Percentiles rank a stretch among this genome's conserved stretches.
phyloP scores from a whole-genome alignment of 2,797 vertebrate genomes.

The Ctenopoma kingsleyae region DNA sequence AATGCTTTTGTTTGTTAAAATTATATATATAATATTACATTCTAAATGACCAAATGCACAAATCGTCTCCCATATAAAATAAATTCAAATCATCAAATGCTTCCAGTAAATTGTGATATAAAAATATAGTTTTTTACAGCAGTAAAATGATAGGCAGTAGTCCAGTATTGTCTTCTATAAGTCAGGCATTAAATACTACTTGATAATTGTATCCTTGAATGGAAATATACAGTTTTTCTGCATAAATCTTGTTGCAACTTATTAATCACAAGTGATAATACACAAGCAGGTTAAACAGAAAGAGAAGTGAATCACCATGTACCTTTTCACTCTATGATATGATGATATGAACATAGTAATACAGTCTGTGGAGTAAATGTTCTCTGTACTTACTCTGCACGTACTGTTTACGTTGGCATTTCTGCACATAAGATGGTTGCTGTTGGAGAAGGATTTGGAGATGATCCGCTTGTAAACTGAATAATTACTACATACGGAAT shows the following conservation, averaged over 20 bases:
- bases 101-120: not conserved
- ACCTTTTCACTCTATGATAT: not conserved
- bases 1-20: not conserved
- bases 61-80: not conserved
- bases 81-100: not conserved
- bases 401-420: constrained; percentile 10
- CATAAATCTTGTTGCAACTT: not conserved
- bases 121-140: not conserved
- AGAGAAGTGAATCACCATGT: not conserved
- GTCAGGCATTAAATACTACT: constrained; percentile 2
- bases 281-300: not conserved
- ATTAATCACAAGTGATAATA: constrained; percentile 1
- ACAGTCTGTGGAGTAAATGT: not conserved
- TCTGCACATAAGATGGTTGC: not conserved
- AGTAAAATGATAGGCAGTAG: too few species aligned
- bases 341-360: not conserved
- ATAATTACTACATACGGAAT: constrained; percentile 5
- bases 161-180: not conserved
- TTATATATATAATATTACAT: too few species aligned
- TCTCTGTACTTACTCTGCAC: constrained; percentile 18
- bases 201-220: constrained; percentile 6
- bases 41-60: not conserved
- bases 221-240: not conserved
- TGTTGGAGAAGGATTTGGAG: not conserved
- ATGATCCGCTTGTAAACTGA: constrained; percentile 11